These are phyloP conservation scores for Rhinolophus ferrumequinum DNA, from an alignment of 2,113 vertebrate species.

Conservation along the genomic window DNA sequence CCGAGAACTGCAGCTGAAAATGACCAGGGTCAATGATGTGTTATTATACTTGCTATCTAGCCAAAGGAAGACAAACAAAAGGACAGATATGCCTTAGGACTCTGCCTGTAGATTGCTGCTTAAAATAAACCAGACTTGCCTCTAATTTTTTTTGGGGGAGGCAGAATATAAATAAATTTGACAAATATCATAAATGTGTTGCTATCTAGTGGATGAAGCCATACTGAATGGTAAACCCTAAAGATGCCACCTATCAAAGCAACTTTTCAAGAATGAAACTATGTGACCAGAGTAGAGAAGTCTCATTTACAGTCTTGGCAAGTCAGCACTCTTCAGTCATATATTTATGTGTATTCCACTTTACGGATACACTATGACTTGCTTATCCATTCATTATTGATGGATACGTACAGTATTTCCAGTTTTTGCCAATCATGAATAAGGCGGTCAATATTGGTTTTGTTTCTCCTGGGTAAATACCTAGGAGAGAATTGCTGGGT, in stretches of 20 bases:
- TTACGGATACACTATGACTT: background rate
- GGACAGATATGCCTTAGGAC: background rate
- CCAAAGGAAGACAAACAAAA: background rate
- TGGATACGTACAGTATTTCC: background rate
- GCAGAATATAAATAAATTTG: background rate
- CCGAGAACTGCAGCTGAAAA: background rate
- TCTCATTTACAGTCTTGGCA: background rate
- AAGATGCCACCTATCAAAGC: background rate
- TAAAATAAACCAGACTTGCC: background rate
- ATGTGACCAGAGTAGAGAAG: background rate
- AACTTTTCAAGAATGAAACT: conserved; percentile 2
- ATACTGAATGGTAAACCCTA: background rate
- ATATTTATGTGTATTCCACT: background rate
- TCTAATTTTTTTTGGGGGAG: background rate
- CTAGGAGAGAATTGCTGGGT: background rate
- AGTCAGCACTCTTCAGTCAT: background rate
- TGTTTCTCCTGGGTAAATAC: background rate
- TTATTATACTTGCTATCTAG: background rate
- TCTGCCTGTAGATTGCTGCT: background rate
- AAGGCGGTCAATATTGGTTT: background rate
- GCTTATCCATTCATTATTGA: background rate
- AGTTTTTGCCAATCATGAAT: background rate
- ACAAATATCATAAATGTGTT: background rate
- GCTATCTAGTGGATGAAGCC: background rate
- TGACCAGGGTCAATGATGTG: background rate